Percentiles rank a stretch among this genome's conserved stretches.
phyloP scores from a whole-genome alignment of 2,888 invertebrate genomes.

The Diploptera punctata region DNA sequence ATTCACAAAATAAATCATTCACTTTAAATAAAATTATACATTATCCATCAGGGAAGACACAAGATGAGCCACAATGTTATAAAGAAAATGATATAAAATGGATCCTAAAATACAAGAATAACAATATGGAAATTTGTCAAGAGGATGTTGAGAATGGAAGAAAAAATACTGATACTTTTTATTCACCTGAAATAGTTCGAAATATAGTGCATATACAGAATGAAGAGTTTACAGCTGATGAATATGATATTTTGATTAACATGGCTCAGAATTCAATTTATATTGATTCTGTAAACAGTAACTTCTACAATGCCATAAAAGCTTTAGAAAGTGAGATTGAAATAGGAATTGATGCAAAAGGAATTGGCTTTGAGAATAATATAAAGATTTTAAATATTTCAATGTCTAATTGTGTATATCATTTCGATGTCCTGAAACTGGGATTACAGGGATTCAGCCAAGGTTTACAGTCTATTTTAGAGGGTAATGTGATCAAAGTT shows the following conservation, averaged over 20 bases:
- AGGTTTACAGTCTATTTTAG: not conserved
- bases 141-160: no score
- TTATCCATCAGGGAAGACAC: not conserved
- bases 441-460: not conserved
- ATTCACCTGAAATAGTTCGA: no score
- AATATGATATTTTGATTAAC: not conserved
- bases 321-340: not conserved
- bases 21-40: not conserved
- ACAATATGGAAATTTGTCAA: not conserved
- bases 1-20: not conserved
- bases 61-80: not conserved
- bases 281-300: not conserved
- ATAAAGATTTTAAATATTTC: not conserved
- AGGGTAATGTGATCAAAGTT: not conserved
- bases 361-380: not conserved
- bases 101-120: not conserved
- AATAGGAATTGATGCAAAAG: not conserved
- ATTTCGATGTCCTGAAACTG: not conserved
- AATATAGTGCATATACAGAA: no score
- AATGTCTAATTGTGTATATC: not conserved
- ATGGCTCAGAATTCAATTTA: not conserved
- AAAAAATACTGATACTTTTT: no score
- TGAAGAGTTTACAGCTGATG: not conserved
- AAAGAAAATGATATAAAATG: not conserved
- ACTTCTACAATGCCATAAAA: not conserved